Base-by-base conservation (phyloP, 2,797 vertebrate genomes). In the Periparus ater region DNA sequence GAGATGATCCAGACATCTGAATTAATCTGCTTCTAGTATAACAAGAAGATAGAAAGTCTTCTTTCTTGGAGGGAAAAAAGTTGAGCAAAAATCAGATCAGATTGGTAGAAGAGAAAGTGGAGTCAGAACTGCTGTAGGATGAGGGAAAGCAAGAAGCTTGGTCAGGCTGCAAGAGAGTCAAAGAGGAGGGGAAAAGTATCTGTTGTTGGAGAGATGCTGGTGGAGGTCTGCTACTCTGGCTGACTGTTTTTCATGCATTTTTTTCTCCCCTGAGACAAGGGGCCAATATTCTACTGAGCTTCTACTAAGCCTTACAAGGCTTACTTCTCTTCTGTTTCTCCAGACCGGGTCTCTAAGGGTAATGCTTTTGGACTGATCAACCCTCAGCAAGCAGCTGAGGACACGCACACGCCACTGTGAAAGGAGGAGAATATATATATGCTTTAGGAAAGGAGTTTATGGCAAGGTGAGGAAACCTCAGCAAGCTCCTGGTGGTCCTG, bases 321-420 rank as follows among this genome's bases (percentile, higher is more conserved):
- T 85, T 26, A 2, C 25, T 68, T 75, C 63, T 66, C 38, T 67
- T 71, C 13, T 7, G 26, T 51, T 71, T 73, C 23, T 76, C 21
- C 57, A 61, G 68, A n/a, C 11, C 1, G 4, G 15, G 20, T 17
- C 27, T 85, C 7, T 20, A 10, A 13, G 22, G 3, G 3, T 40
- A 38, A 80, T 34, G 55, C 23, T 84, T 17, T 71, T 38, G 42
- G 67, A 18, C 19, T n/a, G 42, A 29, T 34, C 44, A 42, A 26
- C 22, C 9, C 40, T 77, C 20, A 50, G 62, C 85, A 68, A 42
- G 4, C 62, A 50, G 21, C 21, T 32, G 30, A 58, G 51, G 70
- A 42, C 0, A 0, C 1, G 25, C 27, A 58, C 0, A 0, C 42
- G 32, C 30, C 20, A 2, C n/a, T 10, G 19, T 2, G 15, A 74